Base-by-base conservation (phyloP, 1,140 invertebrate species). In the Schlechtendalia chinensis region DNA sequence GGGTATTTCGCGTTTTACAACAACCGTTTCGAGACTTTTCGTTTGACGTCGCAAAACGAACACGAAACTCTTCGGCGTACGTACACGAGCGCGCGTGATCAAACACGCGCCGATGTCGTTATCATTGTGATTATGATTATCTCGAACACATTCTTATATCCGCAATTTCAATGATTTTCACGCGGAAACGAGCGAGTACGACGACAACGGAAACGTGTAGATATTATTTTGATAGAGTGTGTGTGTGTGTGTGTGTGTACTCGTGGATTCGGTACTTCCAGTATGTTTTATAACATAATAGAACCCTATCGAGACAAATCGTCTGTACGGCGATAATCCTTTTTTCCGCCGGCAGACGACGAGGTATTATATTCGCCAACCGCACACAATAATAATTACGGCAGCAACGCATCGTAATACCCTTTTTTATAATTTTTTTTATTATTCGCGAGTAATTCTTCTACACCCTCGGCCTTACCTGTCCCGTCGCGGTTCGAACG, bases 31-130 rank as follows among this genome's bases (percentile, higher is more conserved):
- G 39, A 69, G 50, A 69, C 67, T 69, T 69, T 50, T 6, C 22
- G 45, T 69, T 69, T 69, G 67, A 69, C 50, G 50, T 27, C 22
- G 6, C 45, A n/a, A 50, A 69, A 69, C 50, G 47, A 27, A 69
- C 14, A 50, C n/a, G 16, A 47, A 69, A 69, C 67, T 69, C 24
- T 50, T 45, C 39, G 10, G 47, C 47, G 47, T 14, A 50, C 14
- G n/a, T n/a, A n/a, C n/a, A n/a, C n/a, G n/a, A n/a, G n/a, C n/a
- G n/a, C n/a, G n/a, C n/a, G n/a, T n/a, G n/a, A n/a, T n/a, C n/a
- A n/a, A n/a, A 10, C 17, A 32, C 27, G 29, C 19, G 29, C 17
- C 61, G 8, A 39, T 39, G 32, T 39, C 29, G 29, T 50, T 12
- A 39, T 39, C 32, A 8, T 29, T 27, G 16, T 56, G 2, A 17